Percentiles rank a stretch among this genome's conserved stretches.
Conservation (phyloP, 2,113 vertebrate genomes). For the Mormyrus lacerda region DNA sequence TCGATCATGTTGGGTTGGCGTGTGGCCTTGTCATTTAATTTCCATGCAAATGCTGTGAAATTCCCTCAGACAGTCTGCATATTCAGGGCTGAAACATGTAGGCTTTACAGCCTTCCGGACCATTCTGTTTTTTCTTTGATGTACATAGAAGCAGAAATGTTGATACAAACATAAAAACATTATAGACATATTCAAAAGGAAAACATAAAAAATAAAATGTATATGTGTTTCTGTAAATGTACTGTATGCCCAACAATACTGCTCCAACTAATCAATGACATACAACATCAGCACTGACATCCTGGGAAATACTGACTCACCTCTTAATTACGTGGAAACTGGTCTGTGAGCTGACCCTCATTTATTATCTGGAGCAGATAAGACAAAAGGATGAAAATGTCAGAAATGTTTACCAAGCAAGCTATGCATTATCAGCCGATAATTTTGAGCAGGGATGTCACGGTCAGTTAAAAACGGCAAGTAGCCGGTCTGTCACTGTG, state of each 20-base stretch:
- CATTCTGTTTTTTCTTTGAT: not conserved
- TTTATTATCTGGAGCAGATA: conserved; percentile 27
- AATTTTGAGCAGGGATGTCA: not conserved
- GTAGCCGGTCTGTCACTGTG: not conserved
- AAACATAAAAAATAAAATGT: not conserved
- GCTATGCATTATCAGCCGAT: not conserved
- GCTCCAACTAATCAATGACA: not conserved
- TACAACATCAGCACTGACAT: not conserved
- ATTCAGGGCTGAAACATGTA: not conserved
- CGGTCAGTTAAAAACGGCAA: not conserved
- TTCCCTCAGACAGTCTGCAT: not conserved
- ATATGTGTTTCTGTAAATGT: not conserved
- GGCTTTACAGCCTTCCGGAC: not conserved
- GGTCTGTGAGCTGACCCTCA: not conserved
- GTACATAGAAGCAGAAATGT: not conserved
- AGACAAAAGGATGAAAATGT: not conserved
- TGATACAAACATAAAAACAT: not conserved
- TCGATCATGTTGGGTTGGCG: not conserved
- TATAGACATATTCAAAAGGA: not conserved
- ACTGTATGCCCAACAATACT: not conserved
- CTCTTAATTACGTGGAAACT: conserved; percentile 16
- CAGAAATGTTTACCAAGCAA: not conserved
- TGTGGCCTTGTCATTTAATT: not conserved
- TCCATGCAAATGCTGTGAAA: not conserved
- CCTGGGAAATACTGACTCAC: conserved; percentile 13